A percentile compares a stretch with the other conserved stretches of the same genome.
Conservation (phyloP, 2,113 vertebrate species). For the Numenius arquata region DNA sequence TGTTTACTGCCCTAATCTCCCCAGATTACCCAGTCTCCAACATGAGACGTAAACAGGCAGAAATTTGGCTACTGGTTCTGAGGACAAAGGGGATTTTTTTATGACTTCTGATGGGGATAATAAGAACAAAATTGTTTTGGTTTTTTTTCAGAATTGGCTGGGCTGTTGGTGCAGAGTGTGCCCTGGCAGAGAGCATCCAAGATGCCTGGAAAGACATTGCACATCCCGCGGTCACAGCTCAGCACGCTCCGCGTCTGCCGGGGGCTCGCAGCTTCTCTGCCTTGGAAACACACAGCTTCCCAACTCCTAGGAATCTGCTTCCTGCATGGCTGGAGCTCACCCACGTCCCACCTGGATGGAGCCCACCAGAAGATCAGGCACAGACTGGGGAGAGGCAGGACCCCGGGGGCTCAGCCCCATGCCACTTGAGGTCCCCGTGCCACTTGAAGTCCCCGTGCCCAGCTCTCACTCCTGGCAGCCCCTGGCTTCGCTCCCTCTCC, state of each 20-base stretch:
- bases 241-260: fast-evolving
- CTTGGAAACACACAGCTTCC: not conserved
- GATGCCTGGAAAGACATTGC: not conserved
- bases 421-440: not conserved
- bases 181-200: not conserved
- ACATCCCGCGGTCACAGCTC: not conserved
- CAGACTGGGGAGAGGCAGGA: not conserved
- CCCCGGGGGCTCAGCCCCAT: not conserved
- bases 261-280: not conserved
- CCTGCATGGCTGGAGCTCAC: not conserved
- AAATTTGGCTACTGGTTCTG: not conserved
- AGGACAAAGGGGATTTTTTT: not conserved
- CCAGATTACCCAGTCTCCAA: not conserved
- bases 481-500: fast-evolving
- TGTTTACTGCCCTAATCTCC: not conserved
- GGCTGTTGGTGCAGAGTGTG: not conserved
- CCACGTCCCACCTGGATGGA: not conserved
- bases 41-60: not conserved
- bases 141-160: not conserved
- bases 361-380: not conserved
- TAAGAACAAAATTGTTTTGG: not conserved
- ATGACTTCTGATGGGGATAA: not conserved
- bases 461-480: fast-evolving
- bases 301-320: not conserved
- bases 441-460: not conserved